Evolutionary conservation across 2,888 invertebrate species (phyloP), one percentile per base, ranked within the genome.

Genomic region (Linnaemya tessellans): DNA sequence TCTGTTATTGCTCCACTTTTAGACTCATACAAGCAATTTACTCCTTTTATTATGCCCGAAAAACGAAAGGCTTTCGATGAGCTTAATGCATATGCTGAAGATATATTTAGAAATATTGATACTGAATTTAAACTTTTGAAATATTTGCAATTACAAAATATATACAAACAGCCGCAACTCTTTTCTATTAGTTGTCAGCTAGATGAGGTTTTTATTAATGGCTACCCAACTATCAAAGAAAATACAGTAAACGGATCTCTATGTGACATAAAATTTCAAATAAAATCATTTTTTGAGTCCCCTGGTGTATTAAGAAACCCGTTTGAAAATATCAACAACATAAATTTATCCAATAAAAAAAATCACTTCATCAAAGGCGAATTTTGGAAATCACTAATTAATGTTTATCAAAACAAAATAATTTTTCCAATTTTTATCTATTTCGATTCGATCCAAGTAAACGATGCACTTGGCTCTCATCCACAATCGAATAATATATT

Each of bases 401-500:
- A 30, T 13, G 20, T 13, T 22, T 46, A 80, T 68, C 10, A 38
- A 15, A 60, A 73, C 35, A 78, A 81, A 83, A 83, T 54, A 15
- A 30, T 80, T 71, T 84, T 87, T 62, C 84, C 82, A 43, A 73
- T 84, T 49, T 85, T 80, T 83, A 67, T 85, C 20, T 85, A 87
- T 70, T 83, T 83, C 30, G 87, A 87, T 70, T 70, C 65, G 49
- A 83, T 87, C 80, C 80, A 83, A 85, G 80, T 74, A 18, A 87
- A 87, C 77, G 82, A 83, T 65, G 67, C 78, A 38, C 64, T 82
- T 51, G 80, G 84, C 41, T 65, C 74, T 73, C 73, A 79, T 70
- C 73, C 74, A 60, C 20, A 60, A 22, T 81, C 81, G 10, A 78
- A 67, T 64, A 83, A 83, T 62, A 83, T 78, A 60, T 83, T 83